phyloP scores from a whole-genome alignment of 2,797 vertebrate genomes.

The Ctenosaura bakeri region DNA sequence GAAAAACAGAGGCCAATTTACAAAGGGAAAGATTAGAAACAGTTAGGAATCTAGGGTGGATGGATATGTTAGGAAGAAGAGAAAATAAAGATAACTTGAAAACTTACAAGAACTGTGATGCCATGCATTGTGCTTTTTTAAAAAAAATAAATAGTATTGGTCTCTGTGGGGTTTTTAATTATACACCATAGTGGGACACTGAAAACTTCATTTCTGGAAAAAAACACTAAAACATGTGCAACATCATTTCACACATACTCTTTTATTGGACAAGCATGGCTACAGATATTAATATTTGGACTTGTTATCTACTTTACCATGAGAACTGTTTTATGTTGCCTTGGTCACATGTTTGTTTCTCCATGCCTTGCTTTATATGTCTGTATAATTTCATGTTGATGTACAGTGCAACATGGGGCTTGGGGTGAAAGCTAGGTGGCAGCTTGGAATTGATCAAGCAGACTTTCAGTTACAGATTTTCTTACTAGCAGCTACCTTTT shows the following conservation, averaged over 20 bases:
- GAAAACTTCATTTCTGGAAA: background rate
- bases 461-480: background rate
- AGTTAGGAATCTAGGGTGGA: constrained; percentile 28
- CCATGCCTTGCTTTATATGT: background rate
- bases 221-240: rapidly evolving
- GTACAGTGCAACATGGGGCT: background rate
- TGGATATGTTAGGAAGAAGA: too few relatives aligned
- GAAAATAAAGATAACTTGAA: constrained; percentile 8
- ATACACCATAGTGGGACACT: constrained; percentile 1
- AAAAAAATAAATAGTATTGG: background rate
- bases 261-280: background rate
- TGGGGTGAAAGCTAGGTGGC: background rate
- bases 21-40: constrained; percentile 30
- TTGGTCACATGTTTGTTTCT: background rate
- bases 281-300: background rate
- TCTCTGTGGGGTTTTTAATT: too few relatives aligned
- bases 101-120: background rate
- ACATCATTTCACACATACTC: background rate
- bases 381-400: background rate
- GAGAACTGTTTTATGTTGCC: background rate
- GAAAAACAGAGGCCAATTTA: constrained; percentile 49
- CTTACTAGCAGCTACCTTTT: background rate
- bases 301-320: background rate
- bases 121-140: background rate
- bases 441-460: background rate